Percentiles rank a stretch among this genome's conserved stretches.
Evolutionary conservation across 1,140 invertebrate genomes (phyloP).

Genomic region (Paracyclopina nana): DNA sequence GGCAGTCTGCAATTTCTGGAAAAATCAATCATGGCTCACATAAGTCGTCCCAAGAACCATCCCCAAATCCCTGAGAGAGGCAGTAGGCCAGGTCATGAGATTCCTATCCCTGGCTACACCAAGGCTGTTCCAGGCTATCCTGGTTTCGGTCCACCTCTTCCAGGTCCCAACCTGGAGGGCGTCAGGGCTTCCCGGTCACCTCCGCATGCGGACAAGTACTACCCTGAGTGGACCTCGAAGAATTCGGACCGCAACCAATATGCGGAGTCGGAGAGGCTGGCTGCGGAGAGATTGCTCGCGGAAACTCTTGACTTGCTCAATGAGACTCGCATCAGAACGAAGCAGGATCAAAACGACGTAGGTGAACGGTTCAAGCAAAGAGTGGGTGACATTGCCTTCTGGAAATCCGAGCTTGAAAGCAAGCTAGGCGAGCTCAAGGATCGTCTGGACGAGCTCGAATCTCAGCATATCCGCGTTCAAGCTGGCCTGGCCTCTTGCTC

Average conservation of each 20-base stretch:
- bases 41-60: background rate
- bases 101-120: background rate
- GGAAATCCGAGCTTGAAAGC: conserved; percentile 11
- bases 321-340: background rate
- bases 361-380: conserved; percentile 1
- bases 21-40: too few relatives aligned
- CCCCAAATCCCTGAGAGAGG: background rate
- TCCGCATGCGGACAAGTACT: conserved; percentile 6
- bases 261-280: conserved; percentile 11
- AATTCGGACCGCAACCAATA: background rate
- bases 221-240: conserved; percentile 1
- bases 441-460: conserved; percentile 9
- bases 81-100: background rate
- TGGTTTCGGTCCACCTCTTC: background rate
- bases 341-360: conserved; percentile 12
- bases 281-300: conserved; percentile 8
- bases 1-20: too few relatives aligned
- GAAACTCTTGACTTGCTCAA: conserved; percentile 8
- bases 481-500: background rate
- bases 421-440: conserved; percentile 1
- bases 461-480: background rate
- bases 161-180: background rate
- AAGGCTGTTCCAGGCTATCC: background rate
- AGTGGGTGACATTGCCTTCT: conserved; percentile 8
- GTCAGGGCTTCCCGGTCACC: too few relatives aligned